Evolutionary conservation across 1,140 invertebrate genomes (phyloP), one percentile per base, ranked within the genome.

Genomic region (Drosophila navojoa): DNA sequence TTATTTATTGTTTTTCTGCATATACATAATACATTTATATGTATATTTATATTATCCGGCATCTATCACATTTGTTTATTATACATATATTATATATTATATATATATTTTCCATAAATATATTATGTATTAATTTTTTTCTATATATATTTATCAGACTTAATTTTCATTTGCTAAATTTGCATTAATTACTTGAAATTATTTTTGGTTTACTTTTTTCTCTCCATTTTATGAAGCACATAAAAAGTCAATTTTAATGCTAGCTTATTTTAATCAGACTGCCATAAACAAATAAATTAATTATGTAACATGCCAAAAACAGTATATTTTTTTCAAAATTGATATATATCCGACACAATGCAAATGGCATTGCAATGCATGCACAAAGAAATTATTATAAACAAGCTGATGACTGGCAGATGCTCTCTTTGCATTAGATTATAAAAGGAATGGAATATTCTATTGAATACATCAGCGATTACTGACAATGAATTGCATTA

Each of bases 281-380:
- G 29, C 10, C 29, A 35, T 9, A 32, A 54, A 15, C 29, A 35
- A 19, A 54, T 35, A 11, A 35, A 54, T 54, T 35, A 54, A 54
- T 54, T 35, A 54, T 32, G 52, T 35, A 16, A 53, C 35, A 53
- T 50, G 25, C n/a, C 6, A 50, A n/a, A 50, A 27, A 9, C 6
- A 50, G 3, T 50, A 7, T 50, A 27, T 49, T 25, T 27, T n/a
- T 32, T 32, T 32, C 7, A 7, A 32, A 6, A 27, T 13, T 13
- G 4, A n/a, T 27, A 3, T 27, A 3, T n/a, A n/a, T 50, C 13
- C 7, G 22, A n/a, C 5, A 2, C 3, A 27, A 50, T 15, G 13
- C 4, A 22, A 49, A 22, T 22, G 4, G 10, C 19, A 49, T 1
- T 13, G 7, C 10, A 25, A 25, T n/a, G 10, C 45, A 25, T 25